Evolutionary conservation across 2,888 invertebrate species (phyloP), one percentile per base, ranked within the genome.

Genomic region (Ophion obscuratus): DNA sequence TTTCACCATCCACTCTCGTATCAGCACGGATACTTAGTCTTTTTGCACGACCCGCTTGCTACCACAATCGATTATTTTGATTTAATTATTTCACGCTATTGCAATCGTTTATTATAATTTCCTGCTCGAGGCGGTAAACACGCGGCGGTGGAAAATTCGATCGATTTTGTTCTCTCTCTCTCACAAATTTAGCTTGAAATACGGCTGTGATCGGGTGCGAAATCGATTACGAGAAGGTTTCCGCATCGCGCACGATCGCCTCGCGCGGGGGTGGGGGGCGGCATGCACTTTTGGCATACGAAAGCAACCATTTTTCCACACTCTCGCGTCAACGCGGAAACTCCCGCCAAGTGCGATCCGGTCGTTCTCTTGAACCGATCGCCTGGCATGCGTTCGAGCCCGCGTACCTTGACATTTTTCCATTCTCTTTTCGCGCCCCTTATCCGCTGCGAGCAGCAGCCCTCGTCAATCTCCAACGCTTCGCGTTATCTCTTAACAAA

Each of bases 211-310:
- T 85, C 68, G 77, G 61, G 64, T n/a, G 66, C 73, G 76, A 67
- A 85, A 83, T 66, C 85, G 83, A 85, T 85, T 83, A 83, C 76
- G 83, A 76, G 70, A 76, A 76, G 71, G n/a, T 68, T 81, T 71
- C 59, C 47, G 47, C 27, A 0, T 24, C 36, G n/a, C 59, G 59
- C 36, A n/a, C n/a, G n/a, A n/a, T n/a, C n/a, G n/a, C n/a, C n/a
- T n/a, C 36, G n/a, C 59, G 59, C 36, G n/a, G n/a, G 27, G 27
- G 27, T n/a, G 47, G 61, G 36, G 74, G n/a, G n/a, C n/a, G n/a
- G n/a, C n/a, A n/a, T n/a, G 74, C 75, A 85, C 75, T 85, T 76
- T 76, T 85, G 81, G 80, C 84, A 81, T 61, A 81, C 64, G 24
- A 77, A 77, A 84, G 68, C 59, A 31, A 9, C 53, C 2, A 40